These are phyloP conservation scores for Zootoca vivipara DNA, from an alignment of 2,113 vertebrate species.

Conservation along the genomic window DNA sequence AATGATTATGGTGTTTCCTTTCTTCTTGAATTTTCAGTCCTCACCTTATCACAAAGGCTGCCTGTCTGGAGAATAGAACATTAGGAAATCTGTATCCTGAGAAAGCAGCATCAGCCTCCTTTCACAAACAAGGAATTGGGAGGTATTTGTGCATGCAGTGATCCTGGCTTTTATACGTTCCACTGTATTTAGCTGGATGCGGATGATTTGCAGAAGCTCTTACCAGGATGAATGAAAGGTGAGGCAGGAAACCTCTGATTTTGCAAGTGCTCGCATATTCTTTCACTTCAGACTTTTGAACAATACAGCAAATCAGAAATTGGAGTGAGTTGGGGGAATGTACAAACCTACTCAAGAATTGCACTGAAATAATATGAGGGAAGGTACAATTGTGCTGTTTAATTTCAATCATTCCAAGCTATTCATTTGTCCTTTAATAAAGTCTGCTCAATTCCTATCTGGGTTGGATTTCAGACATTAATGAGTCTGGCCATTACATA, in stretches of 20 bases:
- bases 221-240: neutral
- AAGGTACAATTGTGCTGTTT: neutral
- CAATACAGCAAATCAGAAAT: neutral
- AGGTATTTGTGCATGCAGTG: neutral
- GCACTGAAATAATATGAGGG: neutral
- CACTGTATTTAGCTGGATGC: neutral
- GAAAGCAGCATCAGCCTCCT: neutral
- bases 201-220: neutral
- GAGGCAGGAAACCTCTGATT: neutral
- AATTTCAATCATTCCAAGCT: neutral
- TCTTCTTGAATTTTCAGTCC: neutral
- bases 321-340: neutral
- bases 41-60: no score
- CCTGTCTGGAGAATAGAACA: neutral
- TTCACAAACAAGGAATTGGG: neutral
- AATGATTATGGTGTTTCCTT: neutral
- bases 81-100: neutral
- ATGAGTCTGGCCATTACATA: neutral
- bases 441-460: neutral
- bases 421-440: neutral
- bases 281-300: neutral
- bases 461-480: neutral
- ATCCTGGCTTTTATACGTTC: neutral
- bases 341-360: neutral
- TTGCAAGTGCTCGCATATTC: neutral